These are phyloP conservation scores for Cantharis lateralis DNA, from an alignment of 2,888 invertebrate species.

Conservation along the genomic window DNA sequence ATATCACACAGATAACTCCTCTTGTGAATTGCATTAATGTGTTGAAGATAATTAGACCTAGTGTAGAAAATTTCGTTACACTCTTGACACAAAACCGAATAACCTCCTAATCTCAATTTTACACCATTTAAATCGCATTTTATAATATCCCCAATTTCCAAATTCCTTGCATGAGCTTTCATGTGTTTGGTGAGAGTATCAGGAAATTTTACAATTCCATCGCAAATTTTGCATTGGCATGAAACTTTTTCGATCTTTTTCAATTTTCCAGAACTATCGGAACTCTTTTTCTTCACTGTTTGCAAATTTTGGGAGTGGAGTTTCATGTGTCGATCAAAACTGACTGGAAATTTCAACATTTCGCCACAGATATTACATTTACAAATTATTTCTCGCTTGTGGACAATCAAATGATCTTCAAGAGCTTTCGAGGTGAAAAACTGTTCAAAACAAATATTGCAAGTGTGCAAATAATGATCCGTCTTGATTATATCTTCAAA, in stretches of 20 bases:
- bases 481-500: neutral
- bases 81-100: conserved; percentile 16
- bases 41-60: conserved; percentile 11
- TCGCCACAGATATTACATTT: conserved; percentile 16
- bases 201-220: conserved; percentile 15
- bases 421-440: neutral
- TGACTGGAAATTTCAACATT: conserved; percentile 4
- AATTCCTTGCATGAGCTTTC: conserved; percentile 15
- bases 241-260: neutral
- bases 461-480: neutral
- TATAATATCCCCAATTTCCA: neutral
- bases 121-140: neutral
- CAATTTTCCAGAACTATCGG: neutral
- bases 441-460: neutral
- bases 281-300: neutral
- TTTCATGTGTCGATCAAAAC: conserved; percentile 7
- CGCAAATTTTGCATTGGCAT: conserved; percentile 17
- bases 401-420: neutral
- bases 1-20: conserved; percentile 14
- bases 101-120: conserved; percentile 13
- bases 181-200: conserved; percentile 21
- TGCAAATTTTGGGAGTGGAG: neutral
- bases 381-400: conserved; percentile 9
- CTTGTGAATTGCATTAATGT: conserved; percentile 15
- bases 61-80: conserved; percentile 18